Evolutionary conservation across 2,113 vertebrate genomes (phyloP).

Genomic region (Hypomesus transpacificus): DNA sequence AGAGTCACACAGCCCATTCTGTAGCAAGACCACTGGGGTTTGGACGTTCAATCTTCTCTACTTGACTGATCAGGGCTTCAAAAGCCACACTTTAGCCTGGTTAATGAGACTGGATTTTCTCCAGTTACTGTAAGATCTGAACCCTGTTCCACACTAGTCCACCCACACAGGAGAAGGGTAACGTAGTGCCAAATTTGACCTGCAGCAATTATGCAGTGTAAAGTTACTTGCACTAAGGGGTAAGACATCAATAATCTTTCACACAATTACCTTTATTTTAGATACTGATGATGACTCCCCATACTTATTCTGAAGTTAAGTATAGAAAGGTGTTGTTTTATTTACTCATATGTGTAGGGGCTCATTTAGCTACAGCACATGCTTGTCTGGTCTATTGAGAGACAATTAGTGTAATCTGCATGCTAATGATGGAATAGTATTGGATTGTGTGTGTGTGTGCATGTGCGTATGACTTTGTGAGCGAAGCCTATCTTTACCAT

Average conservation of each 20-base stretch:
- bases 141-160: constrained; percentile 16
- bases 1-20: constrained; percentile 53
- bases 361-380: constrained; percentile 24
- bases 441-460: constrained; percentile 40
- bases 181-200: no score
- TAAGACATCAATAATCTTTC: no score
- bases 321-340: no score
- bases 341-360: no score
- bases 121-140: constrained; percentile 18
- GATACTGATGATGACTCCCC: no score
- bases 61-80: constrained; percentile 49
- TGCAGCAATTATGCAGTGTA: no score
- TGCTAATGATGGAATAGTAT: constrained; percentile 68
- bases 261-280: no score
- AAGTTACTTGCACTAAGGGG: no score
- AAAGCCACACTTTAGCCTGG: constrained; percentile 28
- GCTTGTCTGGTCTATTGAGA: constrained; percentile 71
- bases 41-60: constrained; percentile 59
- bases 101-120: constrained; percentile 56
- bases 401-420: constrained; percentile 74
- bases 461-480: constrained; percentile 20
- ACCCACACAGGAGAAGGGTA: constrained; percentile 22
- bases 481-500: constrained; percentile 49
- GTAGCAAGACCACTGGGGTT: constrained; percentile 25
- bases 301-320: no score